These are phyloP conservation scores for Ips nitidus DNA, from an alignment of 1,140 invertebrate genomes.

Conservation along the genomic window DNA sequence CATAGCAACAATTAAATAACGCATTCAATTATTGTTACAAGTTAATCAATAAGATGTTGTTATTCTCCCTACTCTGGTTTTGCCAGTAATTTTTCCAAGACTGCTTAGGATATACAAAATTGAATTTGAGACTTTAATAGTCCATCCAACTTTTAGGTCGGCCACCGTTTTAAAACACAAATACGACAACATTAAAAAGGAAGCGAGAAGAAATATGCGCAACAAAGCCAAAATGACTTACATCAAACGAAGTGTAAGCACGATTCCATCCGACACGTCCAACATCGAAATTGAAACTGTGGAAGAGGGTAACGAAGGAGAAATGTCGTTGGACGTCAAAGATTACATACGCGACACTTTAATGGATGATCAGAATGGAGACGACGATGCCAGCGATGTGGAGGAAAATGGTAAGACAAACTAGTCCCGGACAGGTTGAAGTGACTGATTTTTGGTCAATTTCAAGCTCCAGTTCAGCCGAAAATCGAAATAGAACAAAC, in stretches of 20 bases:
- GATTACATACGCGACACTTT: conserved; percentile 4
- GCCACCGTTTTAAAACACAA: conserved; percentile 10
- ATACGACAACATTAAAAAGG: conserved; percentile 23
- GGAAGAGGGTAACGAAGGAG: background rate
- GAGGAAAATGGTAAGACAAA: background rate
- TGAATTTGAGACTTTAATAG: background rate
- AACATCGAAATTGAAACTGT: too few species aligned
- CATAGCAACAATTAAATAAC: too few species aligned
- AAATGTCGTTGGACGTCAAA: conserved; percentile 2
- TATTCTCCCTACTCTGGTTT: too few species aligned
- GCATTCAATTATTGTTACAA: too few species aligned
- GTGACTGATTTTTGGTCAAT: too few species aligned
- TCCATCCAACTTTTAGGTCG: background rate
- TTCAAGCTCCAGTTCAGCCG: background rate
- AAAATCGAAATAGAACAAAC: background rate
- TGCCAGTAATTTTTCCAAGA: too few species aligned
- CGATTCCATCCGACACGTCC: too few species aligned
- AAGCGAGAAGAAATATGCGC: background rate
- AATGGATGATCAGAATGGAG: conserved; percentile 4
- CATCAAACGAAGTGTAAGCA: background rate
- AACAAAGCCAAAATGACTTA: conserved; percentile 3
- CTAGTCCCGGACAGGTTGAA: too few species aligned
- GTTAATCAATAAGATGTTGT: too few species aligned
- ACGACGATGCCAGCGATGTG: background rate
- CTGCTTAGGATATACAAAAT: too few species aligned